Evolutionary conservation across 2,797 vertebrate species (phyloP).

Genomic region (Hypotaenidia philippensis): DNA sequence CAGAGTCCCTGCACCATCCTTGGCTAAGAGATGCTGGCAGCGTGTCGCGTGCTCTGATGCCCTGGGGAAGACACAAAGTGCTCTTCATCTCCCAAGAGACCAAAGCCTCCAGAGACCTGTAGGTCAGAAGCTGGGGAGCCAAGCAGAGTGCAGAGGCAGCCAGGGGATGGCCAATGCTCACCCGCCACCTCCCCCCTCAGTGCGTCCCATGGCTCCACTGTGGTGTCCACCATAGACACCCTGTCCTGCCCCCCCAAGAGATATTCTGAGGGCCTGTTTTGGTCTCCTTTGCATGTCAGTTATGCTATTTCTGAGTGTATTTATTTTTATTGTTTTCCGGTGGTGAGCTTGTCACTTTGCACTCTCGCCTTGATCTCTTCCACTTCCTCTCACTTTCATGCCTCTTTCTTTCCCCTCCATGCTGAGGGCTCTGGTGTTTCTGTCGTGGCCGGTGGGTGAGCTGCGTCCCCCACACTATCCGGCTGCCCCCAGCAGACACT

Average conservation of each 20-base stretch:
- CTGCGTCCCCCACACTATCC: background rate
- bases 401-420: background rate
- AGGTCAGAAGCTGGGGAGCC: background rate
- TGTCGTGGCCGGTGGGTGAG: background rate
- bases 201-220: background rate
- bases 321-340: slow-evolving; percentile 85
- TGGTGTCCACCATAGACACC: background rate
- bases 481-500: background rate
- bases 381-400: slow-evolving; percentile 82
- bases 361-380: slow-evolving; percentile 70
- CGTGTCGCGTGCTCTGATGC: accelerated
- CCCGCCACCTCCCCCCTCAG: accelerated
- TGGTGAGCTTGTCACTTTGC: slow-evolving; percentile 74
- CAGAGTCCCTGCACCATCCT: background rate
- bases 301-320: slow-evolving; percentile 83
- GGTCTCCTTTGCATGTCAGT: slow-evolving; percentile 87
- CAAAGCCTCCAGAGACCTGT: background rate
- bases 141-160: background rate
- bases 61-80: accelerated
- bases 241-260: background rate
- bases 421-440: background rate
- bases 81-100: background rate
- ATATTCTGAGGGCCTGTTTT: slow-evolving; percentile 79
- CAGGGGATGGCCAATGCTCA: background rate
- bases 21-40: background rate